Evolutionary conservation across 2,888 invertebrate genomes (phyloP), one percentile per base, ranked within the genome.

Genomic region (Schizaphis graminum): DNA sequence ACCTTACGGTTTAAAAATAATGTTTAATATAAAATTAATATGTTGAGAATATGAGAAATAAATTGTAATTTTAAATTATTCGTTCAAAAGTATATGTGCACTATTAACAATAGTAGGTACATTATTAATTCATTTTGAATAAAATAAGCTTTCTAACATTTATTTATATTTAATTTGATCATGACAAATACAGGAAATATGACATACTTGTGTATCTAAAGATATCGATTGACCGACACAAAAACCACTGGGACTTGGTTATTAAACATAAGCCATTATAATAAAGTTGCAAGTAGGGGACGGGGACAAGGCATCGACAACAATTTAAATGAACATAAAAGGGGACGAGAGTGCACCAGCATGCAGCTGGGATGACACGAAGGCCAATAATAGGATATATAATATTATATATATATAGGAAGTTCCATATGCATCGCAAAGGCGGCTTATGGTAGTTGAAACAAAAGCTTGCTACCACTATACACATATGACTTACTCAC

Each of bases 391-490:
- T 89, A 47, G 89, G 77, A 84, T 84, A 44, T 88, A 92, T 89
- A 44, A 84, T 67, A 28, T 67, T 88, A 92, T 92, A 77, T 77
- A 89, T 89, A 77, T 77, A 89, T 89, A 77, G 84, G 35, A 87
- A 91, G 61, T 87, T 90, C 86, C 94, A 91, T 28, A 44, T 87
- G 91, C 67, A 67, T 61, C 21, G 94, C 41, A 94, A 67, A 90
- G 89, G 89, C 56, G 47, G 93, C 89, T 94, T 86, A 94, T 44
- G 53, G 41, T 57, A 26, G 91, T 90, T 53, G 86, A 91, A 91
- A 94, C 94, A 94, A 94, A 94, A 94, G 94, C 94, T 88, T 24
- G 67, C 87, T 88, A n/a, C 49, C 47, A 56, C n/a, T 47, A 90
- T 85, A 89, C 89, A 93, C 85, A 61, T 67, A 61, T 49, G 49